phyloP scores from a whole-genome alignment of 2,113 vertebrate genomes.

The Nycticryphes semicollaris region DNA sequence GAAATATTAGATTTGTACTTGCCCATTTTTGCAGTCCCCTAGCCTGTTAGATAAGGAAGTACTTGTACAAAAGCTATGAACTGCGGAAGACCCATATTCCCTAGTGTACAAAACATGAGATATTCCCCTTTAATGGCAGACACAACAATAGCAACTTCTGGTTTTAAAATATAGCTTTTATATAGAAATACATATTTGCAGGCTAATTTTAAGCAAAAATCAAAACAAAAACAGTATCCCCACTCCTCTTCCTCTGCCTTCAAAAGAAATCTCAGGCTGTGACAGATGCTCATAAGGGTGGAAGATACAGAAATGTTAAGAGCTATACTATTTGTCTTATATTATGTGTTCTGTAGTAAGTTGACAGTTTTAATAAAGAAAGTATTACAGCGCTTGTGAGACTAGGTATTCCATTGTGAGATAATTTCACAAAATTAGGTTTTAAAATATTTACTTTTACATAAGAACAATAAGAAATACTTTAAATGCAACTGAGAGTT shows the following conservation, averaged over 20 bases:
- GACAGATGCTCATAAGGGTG: neutral
- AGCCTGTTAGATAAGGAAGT: neutral
- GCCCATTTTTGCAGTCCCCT: neutral
- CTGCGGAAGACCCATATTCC: neutral
- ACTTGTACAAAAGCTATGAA: neutral
- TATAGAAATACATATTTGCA: neutral
- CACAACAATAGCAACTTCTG: neutral
- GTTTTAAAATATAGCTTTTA: neutral
- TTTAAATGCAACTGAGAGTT: neutral
- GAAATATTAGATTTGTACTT: neutral
- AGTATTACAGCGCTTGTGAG: neutral
- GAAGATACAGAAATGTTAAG: neutral
- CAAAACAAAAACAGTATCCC: neutral
- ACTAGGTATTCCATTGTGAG: neutral
- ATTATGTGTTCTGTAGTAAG: neutral
- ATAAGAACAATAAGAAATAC: neutral
- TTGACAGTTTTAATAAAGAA: slow-evolving; percentile 5
- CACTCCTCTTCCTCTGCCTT: neutral
- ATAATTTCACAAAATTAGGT: neutral
- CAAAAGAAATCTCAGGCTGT: neutral
- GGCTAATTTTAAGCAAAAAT: neutral
- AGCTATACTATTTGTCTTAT: neutral
- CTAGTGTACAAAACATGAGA: neutral
- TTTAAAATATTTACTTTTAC: slow-evolving; percentile 5
- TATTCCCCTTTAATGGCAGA: neutral